Conservation (phyloP, 1,140 invertebrate species). For the Psilanteris sp. region DNA sequence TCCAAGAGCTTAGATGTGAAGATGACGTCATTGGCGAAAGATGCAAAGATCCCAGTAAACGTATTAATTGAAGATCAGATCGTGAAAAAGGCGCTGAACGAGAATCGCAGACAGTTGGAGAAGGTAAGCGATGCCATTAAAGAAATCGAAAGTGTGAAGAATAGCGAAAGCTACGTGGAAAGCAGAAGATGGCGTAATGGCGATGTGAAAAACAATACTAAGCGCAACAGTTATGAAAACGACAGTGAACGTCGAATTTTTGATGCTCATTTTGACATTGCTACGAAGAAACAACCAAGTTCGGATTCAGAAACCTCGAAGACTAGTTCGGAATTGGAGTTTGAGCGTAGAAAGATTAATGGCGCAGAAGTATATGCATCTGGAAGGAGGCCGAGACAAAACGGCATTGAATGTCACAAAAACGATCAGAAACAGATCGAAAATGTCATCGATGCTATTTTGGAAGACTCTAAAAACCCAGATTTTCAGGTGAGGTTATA, state of each 20-base stretch:
- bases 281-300: slow-evolving; percentile 66
- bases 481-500: slow-evolving; percentile 71
- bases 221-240: slow-evolving; percentile 72
- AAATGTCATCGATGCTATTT: slow-evolving; percentile 78
- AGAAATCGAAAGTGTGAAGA: slow-evolving; percentile 76
- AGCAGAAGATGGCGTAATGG: slow-evolving; percentile 66
- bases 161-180: slow-evolving; percentile 68
- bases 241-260: slow-evolving; percentile 59
- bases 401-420: slow-evolving; percentile 72
- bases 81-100: slow-evolving; percentile 76
- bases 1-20: slow-evolving; percentile 70
- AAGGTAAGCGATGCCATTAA: slow-evolving; percentile 78
- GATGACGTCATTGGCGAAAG: slow-evolving; percentile 38
- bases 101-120: slow-evolving; percentile 76
- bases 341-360: slow-evolving; percentile 69
- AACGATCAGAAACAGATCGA: slow-evolving; percentile 79
- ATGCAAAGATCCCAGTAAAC: slow-evolving; percentile 75
- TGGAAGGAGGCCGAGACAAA: slow-evolving; percentile 67
- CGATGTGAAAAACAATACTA: slow-evolving; percentile 59
- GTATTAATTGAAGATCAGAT: slow-evolving; percentile 77
- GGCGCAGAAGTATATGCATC: slow-evolving; percentile 71
- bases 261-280: slow-evolving; percentile 53
- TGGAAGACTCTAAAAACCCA: slow-evolving; percentile 78
- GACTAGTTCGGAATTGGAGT: slow-evolving; percentile 67
- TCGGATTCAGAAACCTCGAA: slow-evolving; percentile 72